These are phyloP conservation scores for Alcis repandata DNA, from an alignment of 2,888 invertebrate species.

Conservation along the genomic window DNA sequence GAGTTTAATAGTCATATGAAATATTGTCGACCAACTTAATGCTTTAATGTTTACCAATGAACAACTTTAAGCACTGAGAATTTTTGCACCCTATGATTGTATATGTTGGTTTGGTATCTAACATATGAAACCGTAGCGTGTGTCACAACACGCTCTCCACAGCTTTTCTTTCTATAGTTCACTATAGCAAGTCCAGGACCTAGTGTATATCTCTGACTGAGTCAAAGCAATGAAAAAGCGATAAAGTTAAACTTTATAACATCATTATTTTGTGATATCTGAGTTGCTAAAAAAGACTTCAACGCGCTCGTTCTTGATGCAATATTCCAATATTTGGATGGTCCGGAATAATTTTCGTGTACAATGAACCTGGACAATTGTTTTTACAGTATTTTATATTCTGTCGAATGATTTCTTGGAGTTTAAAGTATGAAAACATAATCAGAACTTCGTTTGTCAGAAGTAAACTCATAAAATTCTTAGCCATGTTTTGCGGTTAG, in stretches of 20 bases:
- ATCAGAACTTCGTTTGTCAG: not conserved
- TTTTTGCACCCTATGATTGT: too few species aligned
- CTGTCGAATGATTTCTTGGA: not conserved
- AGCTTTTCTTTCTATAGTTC: conserved; percentile 34
- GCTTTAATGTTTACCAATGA: too few species aligned
- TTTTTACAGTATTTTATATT: conserved; percentile 3
- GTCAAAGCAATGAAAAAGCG: conserved; percentile 16
- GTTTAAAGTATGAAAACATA: not conserved
- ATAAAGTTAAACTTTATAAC: conserved; percentile 24
- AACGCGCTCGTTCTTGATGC: conserved; percentile 13
- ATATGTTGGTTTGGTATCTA: too few species aligned
- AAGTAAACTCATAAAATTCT: not conserved
- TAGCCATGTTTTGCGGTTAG: not conserved
- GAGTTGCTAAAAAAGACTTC: conserved; percentile 22
- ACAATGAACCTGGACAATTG: conserved; percentile 5
- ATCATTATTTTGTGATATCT: conserved; percentile 16
- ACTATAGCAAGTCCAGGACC: conserved; percentile 23
- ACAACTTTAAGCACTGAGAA: too few species aligned
- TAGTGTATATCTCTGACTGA: conserved; percentile 36
- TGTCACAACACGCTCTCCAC: not conserved
- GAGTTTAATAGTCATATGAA: too few species aligned
- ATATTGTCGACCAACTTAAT: too few species aligned
- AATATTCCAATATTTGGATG: conserved; percentile 21
- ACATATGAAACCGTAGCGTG: conserved; percentile 17
- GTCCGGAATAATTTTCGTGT: conserved; percentile 15